Conservation (phyloP, 1,140 invertebrate species). For the Macrobrachium rosenbergii region DNA sequence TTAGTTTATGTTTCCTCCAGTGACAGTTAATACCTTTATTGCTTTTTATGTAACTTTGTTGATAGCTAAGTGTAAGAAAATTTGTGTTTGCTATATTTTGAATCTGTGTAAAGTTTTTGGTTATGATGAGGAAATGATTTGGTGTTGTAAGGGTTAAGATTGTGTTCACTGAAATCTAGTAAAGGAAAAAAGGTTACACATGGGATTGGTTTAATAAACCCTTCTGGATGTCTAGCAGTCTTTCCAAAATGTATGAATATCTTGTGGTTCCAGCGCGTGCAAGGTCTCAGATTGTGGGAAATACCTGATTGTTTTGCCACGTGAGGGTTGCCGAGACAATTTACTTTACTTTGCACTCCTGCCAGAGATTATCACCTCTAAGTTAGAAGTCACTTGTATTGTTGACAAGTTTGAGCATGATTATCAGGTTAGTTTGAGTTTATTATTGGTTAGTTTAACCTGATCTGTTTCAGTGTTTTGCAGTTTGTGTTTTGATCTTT, state of each 20-base stretch:
- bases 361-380: constrained; percentile 75
- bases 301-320: constrained; percentile 84
- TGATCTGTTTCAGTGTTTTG: no score
- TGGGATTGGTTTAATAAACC: neutral
- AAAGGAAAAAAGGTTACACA: neutral
- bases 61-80: no score
- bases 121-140: no score
- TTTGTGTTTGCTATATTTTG: no score
- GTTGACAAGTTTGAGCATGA: constrained; percentile 93
- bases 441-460: neutral
- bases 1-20: no score
- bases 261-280: constrained; percentile 76
- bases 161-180: no score
- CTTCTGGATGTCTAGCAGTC: no score
- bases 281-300: constrained; percentile 90
- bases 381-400: constrained; percentile 80
- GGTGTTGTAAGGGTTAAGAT: no score
- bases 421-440: constrained; percentile 81
- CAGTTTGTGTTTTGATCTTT: neutral
- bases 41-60: no score
- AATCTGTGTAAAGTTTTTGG: no score
- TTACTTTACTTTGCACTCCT: constrained; percentile 79
- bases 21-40: no score
- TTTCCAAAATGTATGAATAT: neutral
- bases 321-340: constrained; percentile 91